These are phyloP conservation scores for Synergus umbraculus DNA, from an alignment of 2,888 invertebrate species.

Conservation along the genomic window DNA sequence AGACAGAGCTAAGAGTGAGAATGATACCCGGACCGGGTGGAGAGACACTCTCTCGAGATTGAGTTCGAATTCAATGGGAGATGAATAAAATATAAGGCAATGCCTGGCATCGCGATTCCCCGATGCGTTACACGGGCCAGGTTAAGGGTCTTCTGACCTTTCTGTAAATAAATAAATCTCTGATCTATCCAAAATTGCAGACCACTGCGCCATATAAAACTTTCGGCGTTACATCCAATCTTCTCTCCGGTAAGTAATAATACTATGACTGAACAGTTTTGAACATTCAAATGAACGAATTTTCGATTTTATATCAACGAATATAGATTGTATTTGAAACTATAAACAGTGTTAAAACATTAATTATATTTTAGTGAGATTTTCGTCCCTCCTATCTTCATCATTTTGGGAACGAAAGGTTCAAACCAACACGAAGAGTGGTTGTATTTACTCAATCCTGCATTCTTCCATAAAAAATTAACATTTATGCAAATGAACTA, in stretches of 20 bases:
- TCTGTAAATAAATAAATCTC: conserved; percentile 38
- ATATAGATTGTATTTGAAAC: no score
- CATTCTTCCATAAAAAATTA: no score
- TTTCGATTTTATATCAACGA: no score
- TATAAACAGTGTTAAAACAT: no score
- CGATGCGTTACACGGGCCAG: conserved; percentile 57
- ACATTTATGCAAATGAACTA: no score
- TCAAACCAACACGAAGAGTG: no score
- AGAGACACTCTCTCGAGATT: conserved; percentile 76
- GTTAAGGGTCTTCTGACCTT: conserved; percentile 65
- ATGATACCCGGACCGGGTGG: conserved; percentile 51
- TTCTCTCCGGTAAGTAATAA: background rate
- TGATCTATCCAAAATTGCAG: conserved; percentile 34
- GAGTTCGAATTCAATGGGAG: conserved; percentile 76
- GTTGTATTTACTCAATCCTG: no score
- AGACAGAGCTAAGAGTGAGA: conserved; percentile 50
- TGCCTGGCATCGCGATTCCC: conserved; percentile 62
- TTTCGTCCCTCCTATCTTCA: no score
- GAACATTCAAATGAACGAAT: no score
- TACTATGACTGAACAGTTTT: background rate
- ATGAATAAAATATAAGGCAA: conserved; percentile 77
- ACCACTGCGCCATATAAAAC: background rate
- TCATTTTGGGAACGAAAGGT: no score
- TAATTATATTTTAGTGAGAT: no score
- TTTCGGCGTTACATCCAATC: conserved; percentile 1